Evolutionary conservation across 2,113 vertebrate genomes (phyloP).

Genomic region (Gymnocephalus cernua): DNA sequence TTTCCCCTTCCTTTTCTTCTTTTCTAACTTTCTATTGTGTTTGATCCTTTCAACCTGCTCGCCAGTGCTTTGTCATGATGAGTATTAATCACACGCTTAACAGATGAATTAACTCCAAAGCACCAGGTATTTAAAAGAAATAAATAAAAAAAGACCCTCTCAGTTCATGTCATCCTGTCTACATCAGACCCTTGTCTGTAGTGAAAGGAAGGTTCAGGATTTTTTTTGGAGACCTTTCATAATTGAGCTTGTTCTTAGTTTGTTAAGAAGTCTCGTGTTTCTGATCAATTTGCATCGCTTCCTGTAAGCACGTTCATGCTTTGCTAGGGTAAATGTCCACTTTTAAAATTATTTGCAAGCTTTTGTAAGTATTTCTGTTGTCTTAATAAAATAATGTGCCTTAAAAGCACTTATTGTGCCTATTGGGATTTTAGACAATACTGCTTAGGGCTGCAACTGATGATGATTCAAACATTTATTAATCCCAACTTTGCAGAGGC

Average conservation of each 20-base stretch:
- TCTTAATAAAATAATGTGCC: background rate
- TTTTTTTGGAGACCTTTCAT: conserved; percentile 36
- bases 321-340: background rate
- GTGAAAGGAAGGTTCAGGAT: conserved; percentile 55
- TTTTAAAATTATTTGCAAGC: background rate
- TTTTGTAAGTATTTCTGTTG: background rate
- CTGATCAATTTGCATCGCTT: background rate
- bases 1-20: conserved; percentile 38
- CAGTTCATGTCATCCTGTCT: conserved; percentile 46
- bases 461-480: too few relatives aligned
- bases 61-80: conserved; percentile 85
- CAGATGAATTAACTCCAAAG: conserved; percentile 80
- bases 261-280: background rate
- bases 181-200: conserved; percentile 41
- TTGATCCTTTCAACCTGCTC: conserved; percentile 80
- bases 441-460: background rate
- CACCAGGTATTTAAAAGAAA: conserved; percentile 82
- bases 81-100: conserved; percentile 81
- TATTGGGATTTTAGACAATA: background rate
- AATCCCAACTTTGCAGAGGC: background rate
- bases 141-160: conserved; percentile 27
- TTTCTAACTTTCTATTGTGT: conserved; percentile 82
- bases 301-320: background rate
- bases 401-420: too few relatives aligned
- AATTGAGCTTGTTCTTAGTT: background rate